These are phyloP conservation scores for Urocolius indicus DNA, from an alignment of 2,113 vertebrate species.

Conservation along the genomic window DNA sequence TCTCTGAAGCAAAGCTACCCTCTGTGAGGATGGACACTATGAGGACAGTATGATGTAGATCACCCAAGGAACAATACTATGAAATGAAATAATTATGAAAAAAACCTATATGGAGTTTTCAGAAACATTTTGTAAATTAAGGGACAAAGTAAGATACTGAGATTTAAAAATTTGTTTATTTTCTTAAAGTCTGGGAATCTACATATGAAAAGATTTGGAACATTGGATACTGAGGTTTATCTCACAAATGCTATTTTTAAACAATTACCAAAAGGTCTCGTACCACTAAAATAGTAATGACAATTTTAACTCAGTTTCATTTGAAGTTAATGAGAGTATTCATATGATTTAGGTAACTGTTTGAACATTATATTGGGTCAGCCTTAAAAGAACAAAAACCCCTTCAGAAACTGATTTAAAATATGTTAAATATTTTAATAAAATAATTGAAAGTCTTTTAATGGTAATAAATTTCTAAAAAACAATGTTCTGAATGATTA, in stretches of 20 bases:
- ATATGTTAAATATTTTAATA: not conserved
- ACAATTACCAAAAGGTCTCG: not conserved
- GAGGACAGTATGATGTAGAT: not conserved
- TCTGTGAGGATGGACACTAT: not conserved
- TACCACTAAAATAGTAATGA: not conserved
- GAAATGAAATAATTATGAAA: not conserved
- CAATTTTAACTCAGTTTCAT: not conserved
- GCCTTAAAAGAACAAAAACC: not conserved
- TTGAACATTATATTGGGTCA: not conserved
- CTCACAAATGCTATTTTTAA: not conserved
- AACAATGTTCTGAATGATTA: not conserved
- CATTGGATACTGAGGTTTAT: not conserved
- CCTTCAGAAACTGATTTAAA: not conserved
- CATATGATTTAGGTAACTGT: not conserved
- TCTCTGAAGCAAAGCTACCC: not conserved
- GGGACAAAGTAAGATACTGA: not conserved
- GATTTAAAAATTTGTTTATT: not conserved
- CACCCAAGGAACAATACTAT: accelerated
- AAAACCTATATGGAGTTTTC: not conserved
- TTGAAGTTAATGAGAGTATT: not conserved
- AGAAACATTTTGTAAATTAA: not conserved
- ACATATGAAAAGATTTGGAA: not conserved
- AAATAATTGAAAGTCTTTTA: not conserved
- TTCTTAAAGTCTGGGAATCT: not conserved
- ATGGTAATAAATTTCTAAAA: not conserved